A percentile compares a stretch with the other conserved stretches of the same genome.
Conservation (phyloP, 2,113 vertebrate genomes). For the Gobio gobio region DNA sequence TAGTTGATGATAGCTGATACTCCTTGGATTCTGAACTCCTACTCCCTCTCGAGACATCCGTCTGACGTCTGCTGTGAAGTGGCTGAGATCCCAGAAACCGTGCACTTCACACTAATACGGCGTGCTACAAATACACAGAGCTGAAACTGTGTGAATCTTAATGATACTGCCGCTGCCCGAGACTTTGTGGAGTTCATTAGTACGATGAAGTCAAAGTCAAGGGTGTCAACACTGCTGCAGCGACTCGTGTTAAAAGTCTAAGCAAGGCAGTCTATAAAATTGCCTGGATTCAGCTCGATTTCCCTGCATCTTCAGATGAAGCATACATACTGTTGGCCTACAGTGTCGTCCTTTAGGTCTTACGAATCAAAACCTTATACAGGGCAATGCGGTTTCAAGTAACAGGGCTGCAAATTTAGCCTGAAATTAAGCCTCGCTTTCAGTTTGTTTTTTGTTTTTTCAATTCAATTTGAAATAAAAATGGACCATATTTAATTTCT, state of each 20-base stretch:
- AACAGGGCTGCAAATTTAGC: neutral
- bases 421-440: neutral
- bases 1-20: constrained; percentile 23
- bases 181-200: constrained; percentile 27
- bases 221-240: neutral
- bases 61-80: constrained; percentile 37
- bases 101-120: constrained; percentile 37
- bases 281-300: neutral
- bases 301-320: neutral
- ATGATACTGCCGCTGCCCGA: constrained; percentile 19
- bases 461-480: neutral
- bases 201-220: constrained; percentile 24
- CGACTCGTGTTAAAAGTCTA: neutral
- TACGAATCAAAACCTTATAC: neutral
- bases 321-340: neutral
- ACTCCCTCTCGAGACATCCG: constrained; percentile 36
- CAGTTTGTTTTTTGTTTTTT: neutral
- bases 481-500: no score
- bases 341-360: neutral
- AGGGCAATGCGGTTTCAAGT: no score
- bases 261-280: neutral
- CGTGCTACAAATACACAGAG: constrained; percentile 26
- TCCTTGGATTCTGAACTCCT: constrained; percentile 23
- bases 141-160: constrained; percentile 42
- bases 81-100: constrained; percentile 48